phyloP scores from a whole-genome alignment of 2,888 invertebrate species.

The Lomographa bimaculata region DNA sequence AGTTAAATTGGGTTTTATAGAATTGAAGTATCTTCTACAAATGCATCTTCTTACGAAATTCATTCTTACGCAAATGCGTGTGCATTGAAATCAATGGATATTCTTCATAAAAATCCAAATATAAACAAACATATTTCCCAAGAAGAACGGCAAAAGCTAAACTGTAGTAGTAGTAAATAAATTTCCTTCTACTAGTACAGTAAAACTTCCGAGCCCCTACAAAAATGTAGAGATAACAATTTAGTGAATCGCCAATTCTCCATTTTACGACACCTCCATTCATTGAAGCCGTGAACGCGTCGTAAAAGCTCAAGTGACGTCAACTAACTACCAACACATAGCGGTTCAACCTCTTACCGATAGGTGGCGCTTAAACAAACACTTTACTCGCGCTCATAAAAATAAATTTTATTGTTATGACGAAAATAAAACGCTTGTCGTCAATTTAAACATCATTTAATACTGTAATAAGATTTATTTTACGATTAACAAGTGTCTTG shows the following conservation, averaged over 20 bases:
- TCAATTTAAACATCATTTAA: slow-evolving; percentile 83
- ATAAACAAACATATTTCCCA: too few species aligned
- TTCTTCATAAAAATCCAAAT: too few species aligned
- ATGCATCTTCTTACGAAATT: too few species aligned
- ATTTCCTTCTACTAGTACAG: slow-evolving; percentile 14
- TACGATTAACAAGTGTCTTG: slow-evolving; percentile 83
- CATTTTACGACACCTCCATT: slow-evolving; percentile 67
- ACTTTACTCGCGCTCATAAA: slow-evolving; percentile 67
- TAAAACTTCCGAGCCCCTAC: slow-evolving; percentile 26
- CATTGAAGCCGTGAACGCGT: slow-evolving; percentile 59
- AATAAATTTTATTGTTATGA: slow-evolving; percentile 84
- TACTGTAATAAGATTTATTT: slow-evolving; percentile 83
- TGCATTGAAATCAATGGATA: too few species aligned
- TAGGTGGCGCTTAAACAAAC: slow-evolving; percentile 70
- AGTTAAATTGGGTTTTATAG: too few species aligned
- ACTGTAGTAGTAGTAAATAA: slow-evolving; percentile 9
- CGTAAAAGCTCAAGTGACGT: slow-evolving; percentile 69
- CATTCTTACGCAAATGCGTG: too few species aligned
- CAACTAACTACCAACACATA: slow-evolving; percentile 44
- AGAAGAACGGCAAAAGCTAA: slow-evolving; percentile 1
- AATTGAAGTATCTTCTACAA: too few species aligned
- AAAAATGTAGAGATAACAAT: slow-evolving; percentile 39
- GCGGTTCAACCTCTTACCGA: slow-evolving; percentile 49
- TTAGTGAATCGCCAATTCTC: slow-evolving; percentile 53
- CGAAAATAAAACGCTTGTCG: slow-evolving; percentile 84